Conservation (phyloP, 2,888 invertebrate genomes). For the Cenopis cana region DNA sequence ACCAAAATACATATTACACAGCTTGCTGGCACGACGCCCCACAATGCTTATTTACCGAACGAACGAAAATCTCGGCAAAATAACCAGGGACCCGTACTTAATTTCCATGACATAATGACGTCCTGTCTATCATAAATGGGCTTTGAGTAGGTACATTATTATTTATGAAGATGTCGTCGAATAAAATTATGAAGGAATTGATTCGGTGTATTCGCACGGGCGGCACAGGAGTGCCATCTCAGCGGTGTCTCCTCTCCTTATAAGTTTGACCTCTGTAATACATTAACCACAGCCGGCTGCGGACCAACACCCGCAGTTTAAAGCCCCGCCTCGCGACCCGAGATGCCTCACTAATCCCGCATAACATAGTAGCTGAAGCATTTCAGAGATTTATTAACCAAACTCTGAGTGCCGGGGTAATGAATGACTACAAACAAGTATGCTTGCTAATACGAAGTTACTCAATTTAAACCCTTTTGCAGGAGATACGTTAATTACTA, state of each 20-base stretch:
- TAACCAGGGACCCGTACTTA: constrained; percentile 24
- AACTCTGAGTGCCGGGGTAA: constrained; percentile 56
- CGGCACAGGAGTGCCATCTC: constrained; percentile 46
- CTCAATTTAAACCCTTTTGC: constrained; percentile 1
- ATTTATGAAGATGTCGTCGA: constrained; percentile 56
- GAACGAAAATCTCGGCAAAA: constrained; percentile 25
- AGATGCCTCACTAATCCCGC: constrained; percentile 60
- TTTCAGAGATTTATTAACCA: constrained; percentile 62
- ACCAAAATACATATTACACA: too few relatives aligned
- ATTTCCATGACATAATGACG: constrained; percentile 37
- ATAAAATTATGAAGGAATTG: constrained; percentile 59
- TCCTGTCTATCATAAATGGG: constrained; percentile 30
- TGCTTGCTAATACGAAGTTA: constrained; percentile 17
- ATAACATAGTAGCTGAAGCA: constrained; percentile 63
- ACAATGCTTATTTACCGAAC: constrained; percentile 12
- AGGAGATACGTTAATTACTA: not conserved
- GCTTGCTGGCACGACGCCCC: not conserved
- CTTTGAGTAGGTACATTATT: constrained; percentile 34
- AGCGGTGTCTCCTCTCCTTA: constrained; percentile 52
- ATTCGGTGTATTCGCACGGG: constrained; percentile 48
- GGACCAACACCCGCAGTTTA: constrained; percentile 63
- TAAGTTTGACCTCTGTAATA: constrained; percentile 64
- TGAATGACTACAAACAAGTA: constrained; percentile 51
- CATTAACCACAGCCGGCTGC: constrained; percentile 58
- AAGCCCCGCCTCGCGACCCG: constrained; percentile 53